These are phyloP conservation scores for Onthophagus sagittarius DNA, from an alignment of 2,888 invertebrate genomes.

Conservation along the genomic window DNA sequence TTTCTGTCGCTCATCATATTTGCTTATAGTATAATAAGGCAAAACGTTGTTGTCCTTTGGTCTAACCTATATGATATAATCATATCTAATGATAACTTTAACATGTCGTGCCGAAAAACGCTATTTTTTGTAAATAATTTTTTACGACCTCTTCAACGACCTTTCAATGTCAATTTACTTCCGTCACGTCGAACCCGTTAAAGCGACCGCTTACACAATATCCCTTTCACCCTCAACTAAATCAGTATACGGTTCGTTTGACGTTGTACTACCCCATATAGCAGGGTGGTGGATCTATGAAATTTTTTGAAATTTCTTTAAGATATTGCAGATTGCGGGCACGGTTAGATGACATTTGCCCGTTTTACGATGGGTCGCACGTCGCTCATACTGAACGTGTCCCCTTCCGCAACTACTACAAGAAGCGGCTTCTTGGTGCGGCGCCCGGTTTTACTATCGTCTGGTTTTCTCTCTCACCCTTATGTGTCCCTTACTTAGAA, in stretches of 20 bases:
- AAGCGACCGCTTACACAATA: not conserved
- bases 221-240: slow-evolving; percentile 3
- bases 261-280: not conserved
- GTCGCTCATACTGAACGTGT: slow-evolving; percentile 10
- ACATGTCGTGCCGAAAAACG: no score
- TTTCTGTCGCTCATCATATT: no score
- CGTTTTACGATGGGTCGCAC: slow-evolving; percentile 3
- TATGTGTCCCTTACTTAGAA: not conserved
- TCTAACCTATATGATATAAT: no score
- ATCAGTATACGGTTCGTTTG: slow-evolving; percentile 6
- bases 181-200: not conserved
- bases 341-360: not conserved
- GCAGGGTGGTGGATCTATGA: not conserved
- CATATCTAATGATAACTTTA: no score
- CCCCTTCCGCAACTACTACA: not conserved
- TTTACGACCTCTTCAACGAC: no score
- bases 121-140: no score
- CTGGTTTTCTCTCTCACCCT: not conserved
- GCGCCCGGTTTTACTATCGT: not conserved
- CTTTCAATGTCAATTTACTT: not conserved
- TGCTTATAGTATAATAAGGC: no score
- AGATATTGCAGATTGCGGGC: slow-evolving; percentile 12
- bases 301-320: slow-evolving; percentile 10
- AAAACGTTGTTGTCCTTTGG: no score
- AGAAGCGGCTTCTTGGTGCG: not conserved